phyloP scores from a whole-genome alignment of 2,888 invertebrate species.

The Agrenia bidenticulata region DNA sequence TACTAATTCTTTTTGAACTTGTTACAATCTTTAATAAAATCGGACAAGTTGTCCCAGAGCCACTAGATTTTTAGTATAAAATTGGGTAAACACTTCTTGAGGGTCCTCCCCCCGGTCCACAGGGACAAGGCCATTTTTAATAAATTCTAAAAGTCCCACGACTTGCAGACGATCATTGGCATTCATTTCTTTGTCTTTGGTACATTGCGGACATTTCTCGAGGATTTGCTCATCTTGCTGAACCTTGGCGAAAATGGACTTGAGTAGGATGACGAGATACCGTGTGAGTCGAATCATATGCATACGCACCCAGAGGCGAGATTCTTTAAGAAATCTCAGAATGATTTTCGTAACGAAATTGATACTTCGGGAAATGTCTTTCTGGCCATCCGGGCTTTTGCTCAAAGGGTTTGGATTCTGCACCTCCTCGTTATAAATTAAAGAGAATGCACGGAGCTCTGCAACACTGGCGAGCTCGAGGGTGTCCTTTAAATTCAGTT shows the following conservation, averaged over 20 bases:
- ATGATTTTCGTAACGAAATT: not conserved
- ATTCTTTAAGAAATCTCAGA: not conserved
- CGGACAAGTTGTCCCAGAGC: not conserved
- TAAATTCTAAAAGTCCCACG: not conserved
- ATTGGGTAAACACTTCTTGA: not conserved
- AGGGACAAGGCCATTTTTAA: not conserved
- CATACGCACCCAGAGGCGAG: not conserved
- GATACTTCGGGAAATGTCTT: not conserved
- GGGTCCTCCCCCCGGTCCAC: not conserved
- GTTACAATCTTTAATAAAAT: not conserved
- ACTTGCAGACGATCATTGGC: conserved; percentile 2
- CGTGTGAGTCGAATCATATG: not conserved
- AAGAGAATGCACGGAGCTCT: not conserved
- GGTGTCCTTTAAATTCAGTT: not conserved
- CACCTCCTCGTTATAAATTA: not conserved
- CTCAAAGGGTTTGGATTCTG: not conserved
- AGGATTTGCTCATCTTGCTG: not conserved
- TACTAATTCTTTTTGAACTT: too few relatives aligned
- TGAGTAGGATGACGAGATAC: not conserved
- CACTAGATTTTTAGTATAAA: conserved; percentile 1
- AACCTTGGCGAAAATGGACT: not conserved
- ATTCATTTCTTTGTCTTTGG: conserved; percentile 2
- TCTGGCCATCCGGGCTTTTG: conserved; percentile 1
- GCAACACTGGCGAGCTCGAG: not conserved
- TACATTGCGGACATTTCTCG: not conserved